Percentiles rank a stretch among this genome's conserved stretches.
Conservation (phyloP, 2,113 vertebrate species). For the Lasiurus cinereus region DNA sequence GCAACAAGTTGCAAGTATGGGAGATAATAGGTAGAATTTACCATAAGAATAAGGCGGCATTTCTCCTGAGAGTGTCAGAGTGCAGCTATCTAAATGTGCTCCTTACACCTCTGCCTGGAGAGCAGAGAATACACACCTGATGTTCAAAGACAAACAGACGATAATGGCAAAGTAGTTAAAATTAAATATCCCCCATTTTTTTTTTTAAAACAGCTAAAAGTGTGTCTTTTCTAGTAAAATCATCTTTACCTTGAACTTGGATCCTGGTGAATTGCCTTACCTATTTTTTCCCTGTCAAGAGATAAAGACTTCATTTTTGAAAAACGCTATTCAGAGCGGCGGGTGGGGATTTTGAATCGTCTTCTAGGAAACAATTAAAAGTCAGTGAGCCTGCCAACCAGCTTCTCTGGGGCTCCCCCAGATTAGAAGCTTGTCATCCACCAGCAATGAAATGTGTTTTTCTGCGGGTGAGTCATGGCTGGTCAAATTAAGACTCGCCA, state of each 20-base stretch:
- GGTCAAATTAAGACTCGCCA: slow-evolving; percentile 47
- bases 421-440: neutral
- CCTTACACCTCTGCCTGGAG: neutral
- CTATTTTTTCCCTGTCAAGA: neutral
- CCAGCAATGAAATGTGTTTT: neutral
- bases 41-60: neutral
- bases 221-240: neutral
- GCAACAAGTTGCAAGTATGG: slow-evolving; percentile 53
- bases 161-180: neutral
- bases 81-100: neutral
- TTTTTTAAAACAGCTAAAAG: neutral
- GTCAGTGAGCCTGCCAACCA: neutral
- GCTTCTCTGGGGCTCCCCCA: neutral
- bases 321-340: neutral
- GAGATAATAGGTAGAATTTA: slow-evolving; percentile 53
- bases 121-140: neutral
- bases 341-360: neutral
- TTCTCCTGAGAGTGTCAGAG: neutral
- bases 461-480: slow-evolving; percentile 28
- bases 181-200: neutral
- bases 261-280: neutral
- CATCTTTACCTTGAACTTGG: slow-evolving; percentile 18
- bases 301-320: slow-evolving; percentile 34
- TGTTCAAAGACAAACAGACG: neutral
- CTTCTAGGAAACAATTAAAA: slow-evolving; percentile 41